phyloP scores from a whole-genome alignment of 2,888 invertebrate genomes.

The Caenorhabditis sp. region DNA sequence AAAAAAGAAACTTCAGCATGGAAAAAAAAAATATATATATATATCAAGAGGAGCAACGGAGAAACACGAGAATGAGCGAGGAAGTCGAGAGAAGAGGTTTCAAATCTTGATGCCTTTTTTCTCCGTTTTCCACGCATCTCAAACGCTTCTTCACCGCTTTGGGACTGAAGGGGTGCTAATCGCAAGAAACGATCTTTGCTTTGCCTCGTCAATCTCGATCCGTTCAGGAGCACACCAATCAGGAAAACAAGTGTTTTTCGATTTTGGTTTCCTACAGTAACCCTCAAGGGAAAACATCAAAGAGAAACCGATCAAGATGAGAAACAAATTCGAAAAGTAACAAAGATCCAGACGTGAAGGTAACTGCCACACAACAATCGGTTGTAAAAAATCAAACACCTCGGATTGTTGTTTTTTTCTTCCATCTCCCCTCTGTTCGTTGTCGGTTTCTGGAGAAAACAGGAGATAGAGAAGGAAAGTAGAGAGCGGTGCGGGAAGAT shows the following conservation, averaged over 20 bases:
- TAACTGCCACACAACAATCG: neutral
- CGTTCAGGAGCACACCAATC: neutral
- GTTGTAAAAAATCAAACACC: slow-evolving; percentile 30
- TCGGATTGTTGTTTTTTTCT: slow-evolving; percentile 18
- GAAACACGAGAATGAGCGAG: slow-evolving; percentile 32
- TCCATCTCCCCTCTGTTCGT: too few species aligned
- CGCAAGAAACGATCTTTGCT: slow-evolving; percentile 58
- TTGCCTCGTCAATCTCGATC: slow-evolving; percentile 28
- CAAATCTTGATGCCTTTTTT: slow-evolving; percentile 61
- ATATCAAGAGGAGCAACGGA: slow-evolving; percentile 37
- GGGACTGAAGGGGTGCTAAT: slow-evolving; percentile 51
- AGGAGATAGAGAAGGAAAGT: neutral
- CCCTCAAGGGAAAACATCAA: neutral
- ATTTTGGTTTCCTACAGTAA: neutral
- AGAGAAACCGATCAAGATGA: neutral
- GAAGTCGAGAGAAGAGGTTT: slow-evolving; percentile 37
- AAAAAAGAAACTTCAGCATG: slow-evolving; percentile 22
- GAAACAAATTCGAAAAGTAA: slow-evolving; percentile 10
- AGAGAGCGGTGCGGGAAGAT: too few species aligned
- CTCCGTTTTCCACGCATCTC: slow-evolving; percentile 36
- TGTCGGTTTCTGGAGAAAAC: slow-evolving; percentile 1
- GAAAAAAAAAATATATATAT: slow-evolving; percentile 1
- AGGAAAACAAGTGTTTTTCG: slow-evolving; percentile 4
- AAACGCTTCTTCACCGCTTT: slow-evolving; percentile 30
- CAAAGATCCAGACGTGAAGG: slow-evolving; percentile 6